A percentile compares a stretch with the other conserved stretches of the same genome.
phyloP scores from a whole-genome alignment of 92 coral and sea anemone genomes.

The Pocillopora meandrina region DNA sequence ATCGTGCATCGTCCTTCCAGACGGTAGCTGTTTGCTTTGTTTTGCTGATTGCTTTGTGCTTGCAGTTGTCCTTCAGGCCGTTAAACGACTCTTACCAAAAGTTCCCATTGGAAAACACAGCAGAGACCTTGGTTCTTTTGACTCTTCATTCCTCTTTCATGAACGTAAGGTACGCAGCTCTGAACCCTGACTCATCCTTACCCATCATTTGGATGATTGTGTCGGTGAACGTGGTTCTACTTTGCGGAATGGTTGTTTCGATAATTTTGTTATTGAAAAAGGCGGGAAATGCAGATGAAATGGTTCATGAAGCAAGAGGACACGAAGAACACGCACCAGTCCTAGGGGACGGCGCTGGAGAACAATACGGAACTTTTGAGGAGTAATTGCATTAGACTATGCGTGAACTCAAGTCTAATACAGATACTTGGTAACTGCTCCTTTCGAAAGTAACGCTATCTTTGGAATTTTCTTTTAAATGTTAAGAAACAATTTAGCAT shows the following conservation, averaged over 20 bases:
- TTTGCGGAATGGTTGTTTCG: constrained; percentile 8
- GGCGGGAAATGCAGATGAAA: not conserved
- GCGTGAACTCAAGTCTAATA: too few relatives aligned
- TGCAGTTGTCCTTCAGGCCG: constrained; percentile 49
- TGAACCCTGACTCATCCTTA: constrained; percentile 13
- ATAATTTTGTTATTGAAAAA: constrained; percentile 1
- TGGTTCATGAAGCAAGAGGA: not conserved
- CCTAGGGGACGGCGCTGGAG: not conserved
- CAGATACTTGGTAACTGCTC: too few relatives aligned
- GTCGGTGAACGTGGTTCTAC: not conserved
- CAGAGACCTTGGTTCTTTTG: constrained; percentile 49
- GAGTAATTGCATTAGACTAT: not conserved
- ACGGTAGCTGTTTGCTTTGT: constrained; percentile 50
- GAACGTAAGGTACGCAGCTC: constrained; percentile 36
- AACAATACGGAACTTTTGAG: constrained; percentile 21
- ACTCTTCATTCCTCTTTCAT: constrained; percentile 62
- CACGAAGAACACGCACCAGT: constrained; percentile 1
- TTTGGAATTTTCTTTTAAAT: too few relatives aligned
- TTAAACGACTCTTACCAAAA: constrained; percentile 38
- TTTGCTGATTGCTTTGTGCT: constrained; percentile 26
- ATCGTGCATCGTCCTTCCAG: constrained; percentile 44
- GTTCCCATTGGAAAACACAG: constrained; percentile 48
- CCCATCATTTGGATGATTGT: constrained; percentile 26
- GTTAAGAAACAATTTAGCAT: too few relatives aligned
- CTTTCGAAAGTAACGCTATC: too few relatives aligned